Conservation (phyloP, 2,888 invertebrate species). For the Byasa hedistus region DNA sequence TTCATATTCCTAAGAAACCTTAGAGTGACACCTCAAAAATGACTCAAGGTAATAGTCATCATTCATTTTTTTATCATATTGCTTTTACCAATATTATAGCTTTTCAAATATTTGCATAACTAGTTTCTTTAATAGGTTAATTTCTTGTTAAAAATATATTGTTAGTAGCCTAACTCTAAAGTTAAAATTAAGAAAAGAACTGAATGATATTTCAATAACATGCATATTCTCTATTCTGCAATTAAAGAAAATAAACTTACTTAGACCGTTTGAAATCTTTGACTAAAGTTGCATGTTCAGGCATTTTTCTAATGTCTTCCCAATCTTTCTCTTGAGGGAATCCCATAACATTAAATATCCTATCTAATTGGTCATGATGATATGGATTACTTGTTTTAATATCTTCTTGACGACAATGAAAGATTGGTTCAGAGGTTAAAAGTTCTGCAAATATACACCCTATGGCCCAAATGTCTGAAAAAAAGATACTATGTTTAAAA, state of each 20-base stretch:
- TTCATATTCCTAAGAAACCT: too few relatives aligned
- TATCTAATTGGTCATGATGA: slow-evolving; percentile 98
- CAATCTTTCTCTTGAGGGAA: slow-evolving; percentile 98
- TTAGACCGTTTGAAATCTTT: slow-evolving; percentile 98
- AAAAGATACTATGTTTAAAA: neutral
- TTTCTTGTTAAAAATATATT: too few relatives aligned
- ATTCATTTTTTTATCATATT: too few relatives aligned
- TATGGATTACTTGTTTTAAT: slow-evolving; percentile 99
- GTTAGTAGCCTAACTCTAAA: neutral
- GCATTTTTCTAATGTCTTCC: slow-evolving; percentile 99
- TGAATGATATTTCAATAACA: neutral
- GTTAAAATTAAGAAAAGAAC: neutral
- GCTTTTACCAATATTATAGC: too few relatives aligned
- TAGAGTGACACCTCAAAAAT: too few relatives aligned
- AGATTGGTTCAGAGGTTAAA: slow-evolving; percentile 99
- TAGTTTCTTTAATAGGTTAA: too few relatives aligned
- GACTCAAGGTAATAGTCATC: too few relatives aligned
- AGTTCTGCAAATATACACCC: slow-evolving; percentile 99
- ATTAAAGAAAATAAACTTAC: slow-evolving; percentile 69
- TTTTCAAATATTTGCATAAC: too few relatives aligned
- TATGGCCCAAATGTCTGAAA: slow-evolving; percentile 97
- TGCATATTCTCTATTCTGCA: neutral
- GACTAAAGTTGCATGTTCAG: slow-evolving; percentile 95
- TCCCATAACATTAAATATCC: slow-evolving; percentile 99
- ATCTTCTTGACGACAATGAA: slow-evolving; percentile 99